A percentile compares a stretch with the other conserved stretches of the same genome.
phyloP scores from a whole-genome alignment of 92 coral and sea anemone species.

The Ricordea florida region DNA sequence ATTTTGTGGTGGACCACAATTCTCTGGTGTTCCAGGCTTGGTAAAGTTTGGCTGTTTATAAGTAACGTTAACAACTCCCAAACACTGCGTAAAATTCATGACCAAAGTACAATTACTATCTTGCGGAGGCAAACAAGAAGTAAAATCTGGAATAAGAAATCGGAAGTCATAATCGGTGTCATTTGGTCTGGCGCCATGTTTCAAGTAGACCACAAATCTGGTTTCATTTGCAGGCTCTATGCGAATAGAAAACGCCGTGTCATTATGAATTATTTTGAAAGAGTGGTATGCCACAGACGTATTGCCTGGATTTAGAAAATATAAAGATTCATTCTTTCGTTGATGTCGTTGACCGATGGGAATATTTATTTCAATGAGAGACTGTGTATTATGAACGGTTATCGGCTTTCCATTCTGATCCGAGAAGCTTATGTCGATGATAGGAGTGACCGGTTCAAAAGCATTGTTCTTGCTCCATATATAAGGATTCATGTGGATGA shows the following conservation, averaged over 20 bases:
- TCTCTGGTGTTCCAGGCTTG: background rate
- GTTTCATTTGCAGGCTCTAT: slow-evolving; percentile 25
- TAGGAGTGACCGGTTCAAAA: slow-evolving; percentile 22
- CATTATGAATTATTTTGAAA: slow-evolving; percentile 27
- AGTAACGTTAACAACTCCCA: background rate
- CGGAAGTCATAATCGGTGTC: slow-evolving; percentile 38
- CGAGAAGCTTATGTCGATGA: slow-evolving; percentile 41
- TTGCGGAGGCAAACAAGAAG: slow-evolving; percentile 63
- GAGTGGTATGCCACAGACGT: slow-evolving; percentile 32
- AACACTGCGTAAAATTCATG: slow-evolving; percentile 47
- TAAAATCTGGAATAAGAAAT: slow-evolving; percentile 62
- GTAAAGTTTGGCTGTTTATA: background rate
- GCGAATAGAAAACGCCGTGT: slow-evolving; percentile 59
- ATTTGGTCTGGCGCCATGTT: slow-evolving; percentile 52
- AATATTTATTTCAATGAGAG: slow-evolving; percentile 35
- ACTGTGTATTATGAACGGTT: slow-evolving; percentile 4
- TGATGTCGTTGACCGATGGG: slow-evolving; percentile 1
- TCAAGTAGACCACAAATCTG: slow-evolving; percentile 42
- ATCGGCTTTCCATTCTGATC: slow-evolving; percentile 27
- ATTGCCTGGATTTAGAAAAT: slow-evolving; percentile 46
- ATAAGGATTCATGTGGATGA: slow-evolving; percentile 31
- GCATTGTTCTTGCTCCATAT: slow-evolving; percentile 37
- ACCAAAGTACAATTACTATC: slow-evolving; percentile 66
- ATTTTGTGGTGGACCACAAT: slow-evolving; percentile 3
- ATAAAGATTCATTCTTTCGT: background rate